These are phyloP conservation scores for Notocelia uddmanniana DNA, from an alignment of 2,888 invertebrate species.

Conservation along the genomic window DNA sequence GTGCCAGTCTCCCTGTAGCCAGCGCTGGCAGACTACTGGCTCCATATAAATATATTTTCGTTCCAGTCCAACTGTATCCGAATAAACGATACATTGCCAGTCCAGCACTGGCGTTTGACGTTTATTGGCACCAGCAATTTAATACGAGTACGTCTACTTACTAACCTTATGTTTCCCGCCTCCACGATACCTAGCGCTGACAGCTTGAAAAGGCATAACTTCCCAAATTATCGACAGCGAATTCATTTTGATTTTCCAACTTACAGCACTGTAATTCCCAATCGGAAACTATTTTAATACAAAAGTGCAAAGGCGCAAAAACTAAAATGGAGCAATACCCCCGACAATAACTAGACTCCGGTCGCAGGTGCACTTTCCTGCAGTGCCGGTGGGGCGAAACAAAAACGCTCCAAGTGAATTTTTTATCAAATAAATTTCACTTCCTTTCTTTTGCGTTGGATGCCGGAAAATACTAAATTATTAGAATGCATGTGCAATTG, in stretches of 20 bases:
- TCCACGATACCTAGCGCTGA: no score
- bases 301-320: conserved; percentile 30
- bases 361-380: conserved; percentile 52
- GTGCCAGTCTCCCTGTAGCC: no score
- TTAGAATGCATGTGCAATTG: conserved; percentile 37
- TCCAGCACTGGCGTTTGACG: no score
- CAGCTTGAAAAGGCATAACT: no score
- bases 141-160: no score
- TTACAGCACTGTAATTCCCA: conserved; percentile 19
- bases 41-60: no score
- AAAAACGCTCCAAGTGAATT: conserved; percentile 66
- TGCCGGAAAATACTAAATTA: conserved; percentile 40
- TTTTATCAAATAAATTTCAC: conserved; percentile 69
- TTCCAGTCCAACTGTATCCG: no score
- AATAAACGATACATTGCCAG: no score
- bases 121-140: no score
- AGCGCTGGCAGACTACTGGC: no score
- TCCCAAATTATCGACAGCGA: not conserved
- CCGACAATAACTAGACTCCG: conserved; percentile 44
- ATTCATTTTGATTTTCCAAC: conserved; percentile 26
- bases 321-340: conserved; percentile 37
- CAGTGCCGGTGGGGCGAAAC: conserved; percentile 53
- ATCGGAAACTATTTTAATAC: conserved; percentile 35
- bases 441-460: conserved; percentile 57
- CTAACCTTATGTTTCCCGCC: no score